phyloP scores from a whole-genome alignment of 2,113 vertebrate species.

The Puntigrus tetrazona region DNA sequence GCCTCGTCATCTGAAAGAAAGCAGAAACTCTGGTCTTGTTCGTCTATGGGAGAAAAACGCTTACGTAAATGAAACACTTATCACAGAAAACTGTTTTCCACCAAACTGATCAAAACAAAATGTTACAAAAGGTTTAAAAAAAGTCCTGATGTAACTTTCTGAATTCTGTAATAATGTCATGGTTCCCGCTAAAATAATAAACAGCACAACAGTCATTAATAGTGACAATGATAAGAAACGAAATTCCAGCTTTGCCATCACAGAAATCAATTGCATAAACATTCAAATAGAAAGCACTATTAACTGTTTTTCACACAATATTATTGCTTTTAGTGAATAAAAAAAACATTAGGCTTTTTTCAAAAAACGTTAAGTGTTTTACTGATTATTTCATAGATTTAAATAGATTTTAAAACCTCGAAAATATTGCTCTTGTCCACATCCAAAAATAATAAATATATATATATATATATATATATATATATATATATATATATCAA shows the following conservation, averaged over 20 bases:
- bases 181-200: neutral
- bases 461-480: too few species aligned
- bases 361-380: neutral
- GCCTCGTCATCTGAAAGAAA: conserved; percentile 44
- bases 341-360: too few species aligned
- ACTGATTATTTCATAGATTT: neutral
- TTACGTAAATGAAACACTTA: too few species aligned
- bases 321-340: too few species aligned
- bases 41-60: neutral
- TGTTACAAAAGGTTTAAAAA: neutral
- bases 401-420: neutral
- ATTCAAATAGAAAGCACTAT: too few species aligned
- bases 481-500: too few species aligned
- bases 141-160: neutral
- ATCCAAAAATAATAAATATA: too few species aligned
- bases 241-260: neutral
- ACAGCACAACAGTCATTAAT: neutral
- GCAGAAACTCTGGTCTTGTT: conserved; percentile 3
- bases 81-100: neutral
- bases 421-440: neutral
- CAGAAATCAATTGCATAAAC: too few species aligned
- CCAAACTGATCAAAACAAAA: neutral
- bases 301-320: too few species aligned
- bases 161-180: neutral
- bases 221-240: neutral